Percentiles rank a stretch among this genome's conserved stretches.
phyloP scores from a whole-genome alignment of 2,888 invertebrate genomes.

The Drosophila flavopinicola region DNA sequence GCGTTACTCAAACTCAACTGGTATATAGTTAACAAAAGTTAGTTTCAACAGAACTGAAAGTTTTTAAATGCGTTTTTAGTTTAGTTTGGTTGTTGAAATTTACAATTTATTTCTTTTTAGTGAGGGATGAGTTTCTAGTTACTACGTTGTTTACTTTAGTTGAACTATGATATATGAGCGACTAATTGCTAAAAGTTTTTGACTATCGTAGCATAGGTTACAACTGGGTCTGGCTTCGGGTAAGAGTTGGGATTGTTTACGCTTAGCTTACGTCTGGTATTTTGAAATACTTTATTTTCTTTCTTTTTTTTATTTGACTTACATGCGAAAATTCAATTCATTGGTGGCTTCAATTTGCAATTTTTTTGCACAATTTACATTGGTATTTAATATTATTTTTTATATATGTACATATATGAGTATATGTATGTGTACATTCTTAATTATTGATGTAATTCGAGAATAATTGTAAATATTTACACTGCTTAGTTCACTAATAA shows the following conservation, averaged over 20 bases:
- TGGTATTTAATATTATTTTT: constrained; percentile 25
- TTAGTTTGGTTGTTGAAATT: constrained; percentile 55
- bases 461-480: constrained; percentile 52
- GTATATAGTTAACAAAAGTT: constrained; percentile 43
- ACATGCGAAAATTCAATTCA: constrained; percentile 80
- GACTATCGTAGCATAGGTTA: constrained; percentile 51
- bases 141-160: constrained; percentile 52
- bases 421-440: constrained; percentile 9
- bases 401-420: constrained; percentile 23
- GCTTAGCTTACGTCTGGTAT: constrained; percentile 62
- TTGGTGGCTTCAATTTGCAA: constrained; percentile 80
- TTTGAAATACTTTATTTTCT: constrained; percentile 57
- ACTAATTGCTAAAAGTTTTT: constrained; percentile 75
- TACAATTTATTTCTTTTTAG: constrained; percentile 54
- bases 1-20: constrained; percentile 49
- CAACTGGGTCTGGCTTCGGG: constrained; percentile 40
- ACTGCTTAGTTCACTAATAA: constrained; percentile 37
- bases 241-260: constrained; percentile 64
- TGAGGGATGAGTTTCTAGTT: constrained; percentile 47
- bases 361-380: constrained; percentile 74
- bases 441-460: constrained; percentile 24
- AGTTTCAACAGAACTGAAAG: constrained; percentile 63
- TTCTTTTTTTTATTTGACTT: constrained; percentile 61
- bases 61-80: constrained; percentile 70
- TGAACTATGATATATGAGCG: constrained; percentile 78